phyloP scores from a whole-genome alignment of 2,797 vertebrate species.

The Botia almorhae region DNA sequence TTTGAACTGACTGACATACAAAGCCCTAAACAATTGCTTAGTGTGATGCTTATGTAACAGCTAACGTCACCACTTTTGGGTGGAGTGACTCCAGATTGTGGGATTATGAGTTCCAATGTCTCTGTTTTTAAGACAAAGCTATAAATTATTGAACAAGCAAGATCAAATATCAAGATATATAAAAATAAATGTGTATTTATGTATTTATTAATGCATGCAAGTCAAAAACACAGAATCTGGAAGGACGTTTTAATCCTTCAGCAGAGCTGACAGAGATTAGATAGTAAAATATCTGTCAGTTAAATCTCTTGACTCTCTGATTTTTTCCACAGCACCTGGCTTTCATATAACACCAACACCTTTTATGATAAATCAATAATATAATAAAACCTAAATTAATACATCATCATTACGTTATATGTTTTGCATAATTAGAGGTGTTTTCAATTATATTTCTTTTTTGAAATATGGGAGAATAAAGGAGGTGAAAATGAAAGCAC shows the following conservation, averaged over 20 bases:
- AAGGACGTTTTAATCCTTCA: constrained; percentile 62
- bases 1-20: constrained; percentile 9
- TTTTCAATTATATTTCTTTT: background rate
- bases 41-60: constrained; percentile 63
- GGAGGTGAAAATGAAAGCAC: too few relatives aligned
- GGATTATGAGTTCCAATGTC: constrained; percentile 53
- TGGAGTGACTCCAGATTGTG: constrained; percentile 41
- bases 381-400: background rate
- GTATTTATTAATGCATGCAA: background rate
- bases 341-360: constrained; percentile 47
- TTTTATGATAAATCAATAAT: background rate
- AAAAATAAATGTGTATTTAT: background rate
- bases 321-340: constrained; percentile 52
- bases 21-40: constrained; percentile 24
- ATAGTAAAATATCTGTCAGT: constrained; percentile 60
- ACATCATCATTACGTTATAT: background rate
- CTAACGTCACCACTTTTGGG: constrained; percentile 60
- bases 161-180: background rate
- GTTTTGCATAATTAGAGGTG: background rate
- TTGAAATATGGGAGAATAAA: background rate
- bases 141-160: background rate
- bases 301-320: constrained; percentile 67
- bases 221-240: constrained; percentile 27
- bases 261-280: constrained; percentile 54
- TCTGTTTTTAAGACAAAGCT: background rate